phyloP scores from a whole-genome alignment of 2,888 invertebrate species.

The Pseudococcus viburni region DNA sequence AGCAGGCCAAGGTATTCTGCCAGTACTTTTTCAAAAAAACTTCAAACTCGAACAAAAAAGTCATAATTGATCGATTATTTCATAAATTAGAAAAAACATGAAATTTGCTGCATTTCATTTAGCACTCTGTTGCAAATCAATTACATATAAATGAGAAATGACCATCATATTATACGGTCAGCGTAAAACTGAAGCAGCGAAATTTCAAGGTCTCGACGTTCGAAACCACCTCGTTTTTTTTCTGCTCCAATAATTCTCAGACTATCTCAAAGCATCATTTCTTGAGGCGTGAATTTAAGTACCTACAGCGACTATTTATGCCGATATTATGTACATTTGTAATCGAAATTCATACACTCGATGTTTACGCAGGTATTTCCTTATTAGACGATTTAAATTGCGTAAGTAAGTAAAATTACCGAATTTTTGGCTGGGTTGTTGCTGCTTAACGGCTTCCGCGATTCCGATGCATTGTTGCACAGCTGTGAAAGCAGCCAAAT shows the following conservation, averaged over 20 bases:
- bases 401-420: conserved; percentile 65
- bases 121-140: background rate
- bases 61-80: background rate
- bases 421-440: conserved; percentile 69
- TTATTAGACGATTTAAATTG: conserved; percentile 1
- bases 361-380: background rate
- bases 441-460: conserved; percentile 72
- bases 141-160: background rate
- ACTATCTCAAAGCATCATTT: background rate
- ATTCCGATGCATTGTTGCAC: conserved; percentile 79
- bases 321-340: background rate
- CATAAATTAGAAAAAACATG: background rate
- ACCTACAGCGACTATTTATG: background rate
- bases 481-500: conserved; percentile 81
- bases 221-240: background rate
- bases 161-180: background rate
- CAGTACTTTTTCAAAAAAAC: background rate
- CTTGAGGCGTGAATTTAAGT: background rate
- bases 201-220: background rate
- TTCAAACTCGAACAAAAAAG: background rate
- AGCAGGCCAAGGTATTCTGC: background rate
- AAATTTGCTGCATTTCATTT: background rate
- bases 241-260: conserved; percentile 11
- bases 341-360: background rate
- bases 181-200: background rate